Evolutionary conservation across 1,140 invertebrate genomes (phyloP), one percentile per base, ranked within the genome.

Genomic region (Pinna nobilis): DNA sequence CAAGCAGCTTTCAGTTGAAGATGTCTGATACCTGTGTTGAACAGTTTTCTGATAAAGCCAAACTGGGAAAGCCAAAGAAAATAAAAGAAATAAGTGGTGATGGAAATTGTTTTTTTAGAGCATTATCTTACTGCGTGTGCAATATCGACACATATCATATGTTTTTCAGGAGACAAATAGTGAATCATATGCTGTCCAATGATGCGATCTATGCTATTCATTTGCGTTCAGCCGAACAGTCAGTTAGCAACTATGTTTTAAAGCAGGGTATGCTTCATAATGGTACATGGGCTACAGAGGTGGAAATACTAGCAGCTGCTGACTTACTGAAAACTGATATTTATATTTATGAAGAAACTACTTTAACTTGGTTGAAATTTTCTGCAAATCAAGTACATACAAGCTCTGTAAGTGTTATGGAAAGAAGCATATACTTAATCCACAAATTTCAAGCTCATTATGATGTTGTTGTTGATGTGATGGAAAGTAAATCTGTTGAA

Each of bases 101-200:
- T 49, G 61, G 61, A 32, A 65, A 65, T 6, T 65, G 61, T 50
- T 65, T 65, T n/a, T 65, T 65, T 50, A 65, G 61, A 50, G 39
- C 61, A 49, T 9, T 65, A 28, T 65, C 61, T 1, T 50, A 32
- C 28, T n/a, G 20, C 4, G 33, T 65, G 11, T 32, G 4, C 50
- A 7, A 3, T 4, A 44, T 49, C 2, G 44, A 65, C 28, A 44
- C 15, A 4, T 7, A 65, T 32, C 61, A 65, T 50, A 28, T 44
- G 6, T 49, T 25, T 7, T n/a, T 65, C 9, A 6, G 61, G 50
- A 44, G 35, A 7, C n/a, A 9, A 3, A 50, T 32, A 1, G 61
- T 65, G 28, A 50, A 32, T n/a, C 61, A 65, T 49, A 39, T 65
- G 18, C 7, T 65, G 1, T 15, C n/a, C 15, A 50, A 65, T 50